Conservation (phyloP, 2,888 invertebrate genomes). For the Chrysolina oricalcia region DNA sequence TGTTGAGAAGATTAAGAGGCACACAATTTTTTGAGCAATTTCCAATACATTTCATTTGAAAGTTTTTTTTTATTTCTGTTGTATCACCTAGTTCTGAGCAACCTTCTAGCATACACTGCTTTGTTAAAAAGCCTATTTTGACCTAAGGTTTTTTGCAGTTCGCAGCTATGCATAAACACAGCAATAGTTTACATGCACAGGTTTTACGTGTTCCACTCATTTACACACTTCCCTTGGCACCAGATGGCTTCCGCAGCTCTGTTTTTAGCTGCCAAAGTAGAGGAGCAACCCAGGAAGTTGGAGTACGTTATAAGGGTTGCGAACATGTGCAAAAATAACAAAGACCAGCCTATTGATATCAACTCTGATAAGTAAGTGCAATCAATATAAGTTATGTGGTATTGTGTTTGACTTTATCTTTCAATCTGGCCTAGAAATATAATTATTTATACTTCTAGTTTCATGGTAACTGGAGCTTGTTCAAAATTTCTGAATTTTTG, state of each 20-base stretch:
- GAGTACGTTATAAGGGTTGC: conserved; percentile 97
- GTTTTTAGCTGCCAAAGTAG: conserved; percentile 98
- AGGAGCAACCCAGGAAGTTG: conserved; percentile 97
- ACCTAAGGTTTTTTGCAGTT: conserved; percentile 71
- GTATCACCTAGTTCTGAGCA: not conserved
- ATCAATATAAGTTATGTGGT: too few species aligned
- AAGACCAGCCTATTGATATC: conserved; percentile 78
- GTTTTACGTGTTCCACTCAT: conserved; percentile 98
- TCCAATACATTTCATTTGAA: too few species aligned
- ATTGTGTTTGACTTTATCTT: too few species aligned
- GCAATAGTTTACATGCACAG: conserved; percentile 99
- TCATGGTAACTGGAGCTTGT: too few species aligned
- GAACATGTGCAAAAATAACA: conserved; percentile 88
- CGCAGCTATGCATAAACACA: conserved; percentile 98
- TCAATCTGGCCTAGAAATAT: too few species aligned
- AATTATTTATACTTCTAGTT: too few species aligned
- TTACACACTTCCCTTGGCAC: conserved; percentile 95
- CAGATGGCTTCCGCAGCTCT: conserved; percentile 95
- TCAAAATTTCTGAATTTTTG: too few species aligned
- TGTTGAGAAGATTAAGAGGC: too few species aligned
- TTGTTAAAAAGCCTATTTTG: not conserved
- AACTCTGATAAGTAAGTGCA: conserved; percentile 82
- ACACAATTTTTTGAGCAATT: too few species aligned
- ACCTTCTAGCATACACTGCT: not conserved
- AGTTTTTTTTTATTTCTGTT: too few species aligned